Evolutionary conservation across 1,140 invertebrate genomes (phyloP), one percentile per base, ranked within the genome.

Genomic region (Neodiprion virginianus): DNA sequence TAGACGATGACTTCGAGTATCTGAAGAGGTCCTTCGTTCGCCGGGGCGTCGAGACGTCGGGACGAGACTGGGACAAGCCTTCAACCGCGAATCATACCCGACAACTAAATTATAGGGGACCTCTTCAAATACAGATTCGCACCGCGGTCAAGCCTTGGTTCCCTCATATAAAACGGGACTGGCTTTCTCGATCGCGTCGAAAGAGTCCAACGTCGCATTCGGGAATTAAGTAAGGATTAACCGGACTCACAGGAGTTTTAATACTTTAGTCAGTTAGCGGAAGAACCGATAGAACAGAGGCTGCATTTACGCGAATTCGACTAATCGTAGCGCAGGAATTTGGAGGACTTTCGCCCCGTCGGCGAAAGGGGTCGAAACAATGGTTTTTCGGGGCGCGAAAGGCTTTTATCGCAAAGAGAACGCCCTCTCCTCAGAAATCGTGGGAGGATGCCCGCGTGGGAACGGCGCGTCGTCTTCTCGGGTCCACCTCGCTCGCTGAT

Each of bases 361-460:
- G 11, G 8, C 53, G 53, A 14, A 12, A 12, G n/a, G 53, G n/a
- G 11, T 14, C 11, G 53, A 61, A 61, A 61, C 53, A 61, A 61
- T 61, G 53, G 53, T 61, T 8, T 40, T 61, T 61, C 53, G 53
- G 53, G 53, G 53, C 53, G 53, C 53, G 53, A 61, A 61, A 61
- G 53, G 11, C 53, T 61, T 61, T 61, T 61, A 61, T 61, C 53
- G 53, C 53, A 17, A 12, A 17, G 53, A 61, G 53, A 12, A 61
- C 53, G n/a, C 53, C 11, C 53, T n/a, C 53, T 53, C 76, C 75
- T 77, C 78, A 74, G 76, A 70, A 81, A 80, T 84, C 83, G 81
- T 84, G 81, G 81, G 80, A 84, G 80, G 80, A 82, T 82, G 80
- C 79, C 81, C 75, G 80, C 83, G 83, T 82, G 83, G 81, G 81